Evolutionary conservation across 2,113 vertebrate genomes (phyloP), one percentile per base, ranked within the genome.

Genomic region (Trachemys scripta): DNA sequence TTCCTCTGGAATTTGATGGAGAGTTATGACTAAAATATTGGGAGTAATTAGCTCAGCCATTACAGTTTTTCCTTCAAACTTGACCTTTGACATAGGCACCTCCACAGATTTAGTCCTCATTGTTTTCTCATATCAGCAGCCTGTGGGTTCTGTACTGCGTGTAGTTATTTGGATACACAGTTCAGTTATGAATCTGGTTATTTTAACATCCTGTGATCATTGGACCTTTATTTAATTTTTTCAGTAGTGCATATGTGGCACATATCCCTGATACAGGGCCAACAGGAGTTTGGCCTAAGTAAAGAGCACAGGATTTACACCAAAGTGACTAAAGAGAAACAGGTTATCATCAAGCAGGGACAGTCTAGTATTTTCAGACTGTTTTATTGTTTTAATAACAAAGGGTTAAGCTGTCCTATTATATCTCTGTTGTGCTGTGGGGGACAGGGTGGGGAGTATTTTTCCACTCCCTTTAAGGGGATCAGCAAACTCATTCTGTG

Each of bases 201-300:
- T 59, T 17, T 57, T 13, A 38, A 38, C 22, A 24, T 45, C 12
- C 42, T 45, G 38, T 4, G 10, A 88, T 31, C 54, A 47, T 5
- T 0, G 9, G 84, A 12, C 1, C 13, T 27, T n/a, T 35, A 16
- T 8, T 94, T 88, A 49, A 27, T n/a, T 54, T 38, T 50, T 62
- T 38, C 14, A 35, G 22, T 19, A 7, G 50, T 59, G 83, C 31
- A 35, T 1, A 0, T 82, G 90, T 79, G 12, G 42, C 75, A 8
- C 25, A 47, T 31, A 5, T 0, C 1, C 0, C 8, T 38, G 65
- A 38, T 17, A 29, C 1, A 9, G 50, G 17, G 56, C 85, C 25
- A 81, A 76, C 75, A 81, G 49, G 49, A 54, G 16, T 22, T 38
- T n/a, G 80, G 6, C 47, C 42, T 47, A 7, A 10, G 24, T 45